Conservation (phyloP, 2,888 invertebrate genomes). For the Spatulosminthurus flaviceps region DNA sequence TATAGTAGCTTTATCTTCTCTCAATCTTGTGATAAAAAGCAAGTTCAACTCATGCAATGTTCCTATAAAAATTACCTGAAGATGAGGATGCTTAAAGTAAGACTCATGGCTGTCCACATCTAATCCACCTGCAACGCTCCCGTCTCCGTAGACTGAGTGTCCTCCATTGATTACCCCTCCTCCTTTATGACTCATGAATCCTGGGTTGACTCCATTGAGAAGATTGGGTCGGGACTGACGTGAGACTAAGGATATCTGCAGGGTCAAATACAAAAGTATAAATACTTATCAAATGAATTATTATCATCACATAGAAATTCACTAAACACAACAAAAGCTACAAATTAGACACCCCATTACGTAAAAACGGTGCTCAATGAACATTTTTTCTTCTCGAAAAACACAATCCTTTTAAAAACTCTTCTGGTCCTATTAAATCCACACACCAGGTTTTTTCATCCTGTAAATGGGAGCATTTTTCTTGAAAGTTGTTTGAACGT, state of each 20-base stretch:
- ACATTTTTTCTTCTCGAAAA: too few relatives aligned
- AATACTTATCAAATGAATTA: background rate
- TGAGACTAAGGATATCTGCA: conserved; percentile 54
- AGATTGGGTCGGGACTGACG: conserved; percentile 46
- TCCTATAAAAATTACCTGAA: conserved; percentile 64
- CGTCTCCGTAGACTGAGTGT: conserved; percentile 33
- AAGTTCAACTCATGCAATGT: background rate
- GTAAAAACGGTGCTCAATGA: too few relatives aligned
- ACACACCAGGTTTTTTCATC: too few relatives aligned
- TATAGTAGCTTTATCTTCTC: too few relatives aligned
- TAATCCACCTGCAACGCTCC: conserved; percentile 29
- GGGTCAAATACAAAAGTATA: background rate
- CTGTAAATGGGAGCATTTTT: too few relatives aligned
- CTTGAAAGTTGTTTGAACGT: too few relatives aligned
- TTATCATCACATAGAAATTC: too few relatives aligned
- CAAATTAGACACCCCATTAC: too few relatives aligned
- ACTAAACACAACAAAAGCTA: too few relatives aligned
- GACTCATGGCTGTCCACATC: conserved; percentile 44
- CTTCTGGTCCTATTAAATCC: too few relatives aligned
- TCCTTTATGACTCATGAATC: conserved; percentile 27
- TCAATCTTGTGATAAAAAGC: too few relatives aligned
- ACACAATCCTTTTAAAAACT: too few relatives aligned
- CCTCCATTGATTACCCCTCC: conserved; percentile 36
- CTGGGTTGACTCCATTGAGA: conserved; percentile 21
- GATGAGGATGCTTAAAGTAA: conserved; percentile 66